Evolutionary conservation across 2,113 vertebrate genomes (phyloP).

Genomic region (Gymnorhina tibicen): DNA sequence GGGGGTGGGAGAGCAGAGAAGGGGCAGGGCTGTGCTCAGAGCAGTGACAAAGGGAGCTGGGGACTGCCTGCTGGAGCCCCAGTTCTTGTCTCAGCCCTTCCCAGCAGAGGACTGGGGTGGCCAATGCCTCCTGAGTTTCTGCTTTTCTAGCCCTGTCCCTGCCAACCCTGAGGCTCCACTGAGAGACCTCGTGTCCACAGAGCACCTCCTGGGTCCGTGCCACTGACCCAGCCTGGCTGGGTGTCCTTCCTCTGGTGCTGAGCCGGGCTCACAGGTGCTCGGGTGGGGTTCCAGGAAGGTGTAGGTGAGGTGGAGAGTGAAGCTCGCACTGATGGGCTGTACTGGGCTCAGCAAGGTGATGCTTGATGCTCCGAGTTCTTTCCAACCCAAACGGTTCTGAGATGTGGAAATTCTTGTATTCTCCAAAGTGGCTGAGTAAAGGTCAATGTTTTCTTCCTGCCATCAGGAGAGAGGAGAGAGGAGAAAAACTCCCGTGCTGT

Average conservation of each 20-base stretch:
- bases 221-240: neutral
- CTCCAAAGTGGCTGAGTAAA: neutral
- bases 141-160: neutral
- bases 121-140: neutral
- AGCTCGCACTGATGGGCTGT: fast-evolving
- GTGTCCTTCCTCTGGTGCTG: neutral
- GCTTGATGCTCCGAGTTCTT: neutral
- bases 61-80: neutral
- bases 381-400: neutral
- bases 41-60: neutral
- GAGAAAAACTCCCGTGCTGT: neutral
- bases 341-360: neutral
- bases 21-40: neutral
- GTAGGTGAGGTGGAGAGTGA: neutral
- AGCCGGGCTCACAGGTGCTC: neutral
- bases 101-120: neutral
- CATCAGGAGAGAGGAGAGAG: neutral
- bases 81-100: neutral
- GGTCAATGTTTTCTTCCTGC: neutral
- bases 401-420: neutral
- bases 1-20: neutral
- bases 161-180: neutral
- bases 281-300: neutral
- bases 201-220: neutral
- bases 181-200: neutral